Evolutionary conservation across 1,140 invertebrate species (phyloP), one percentile per base, ranked within the genome.

Genomic region (Drosophila arawakana): DNA sequence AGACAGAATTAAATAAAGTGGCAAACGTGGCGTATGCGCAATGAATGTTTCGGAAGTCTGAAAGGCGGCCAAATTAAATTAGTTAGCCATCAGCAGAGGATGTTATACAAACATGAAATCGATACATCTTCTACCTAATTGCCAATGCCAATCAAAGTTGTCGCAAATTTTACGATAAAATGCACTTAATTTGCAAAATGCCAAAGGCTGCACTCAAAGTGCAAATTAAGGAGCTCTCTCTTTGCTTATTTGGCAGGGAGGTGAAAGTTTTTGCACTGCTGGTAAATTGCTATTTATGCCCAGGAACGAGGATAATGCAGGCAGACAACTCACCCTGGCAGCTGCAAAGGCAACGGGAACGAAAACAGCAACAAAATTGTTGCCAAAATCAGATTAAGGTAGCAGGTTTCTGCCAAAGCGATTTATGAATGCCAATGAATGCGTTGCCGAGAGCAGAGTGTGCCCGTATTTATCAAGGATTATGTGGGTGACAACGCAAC

Each of bases 321-420:
- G 18, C 18, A 46, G 43, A 15, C 18, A n/a, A 37, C 10, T 30
- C 25, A 30, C 25, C 2, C 18, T 21, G 18, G 2, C 18, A 21
- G 18, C 18, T 21, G 18, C 18, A 21, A 21, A 21, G 18, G 18
- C 18, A 21, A 11, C 4, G 8, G 34, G 35, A 30, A 30, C 21
- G 35, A 46, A 43, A 35, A 25, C 10, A 25, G 37, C 62, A 77
- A 65, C 76, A 59, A 70, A 77, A 73, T 77, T 84, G 77, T 68
- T 73, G 81, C 68, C 57, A 78, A 85, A 86, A 86, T 85, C 82
- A 81, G 82, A 86, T 85, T 79, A 85, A 85, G 74, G 73, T 78
- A 81, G 84, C 75, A 85, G 61, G 69, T 84, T 77, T 3, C 25
- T 61, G 62, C 58, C 78, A 84, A 85, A 85, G 70, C 81, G 82